Evolutionary conservation across 2,888 invertebrate genomes (phyloP), one percentile per base, ranked within the genome.

Genomic region (Drosophila rubida): DNA sequence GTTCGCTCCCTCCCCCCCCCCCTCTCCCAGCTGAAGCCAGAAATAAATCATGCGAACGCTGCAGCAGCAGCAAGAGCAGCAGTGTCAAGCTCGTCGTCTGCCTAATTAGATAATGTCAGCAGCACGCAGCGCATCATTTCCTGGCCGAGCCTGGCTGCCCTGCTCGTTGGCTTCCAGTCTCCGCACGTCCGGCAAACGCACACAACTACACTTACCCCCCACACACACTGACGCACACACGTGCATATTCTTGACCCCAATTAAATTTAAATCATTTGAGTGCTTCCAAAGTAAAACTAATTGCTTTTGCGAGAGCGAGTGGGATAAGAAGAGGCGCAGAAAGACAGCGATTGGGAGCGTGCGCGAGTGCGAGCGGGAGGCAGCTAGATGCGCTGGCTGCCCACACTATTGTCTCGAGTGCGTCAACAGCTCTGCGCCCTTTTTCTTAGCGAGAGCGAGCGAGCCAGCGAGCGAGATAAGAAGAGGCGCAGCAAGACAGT

Each of bases 211-310:
- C n/a, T 45, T 8, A 1, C 48, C 7, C 13, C 32, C n/a, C 22
- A 37, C 22, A 8, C 35, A 45, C 9, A 27, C 25, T 25, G 16
- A 41, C 7, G 35, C 30, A 37, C 8, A 30, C 19, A 37, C 30
- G 35, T 50, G 55, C 45, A 57, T 71, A 74, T 74, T 74, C 77
- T 71, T 80, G 89, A 78, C 74, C 81, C 78, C 87, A 89, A 84
- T 90, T 90, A 89, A 89, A 89, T 80, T 90, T 89, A 89, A 87
- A 81, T 88, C 78, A 88, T 86, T 76, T 64, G 66, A 85, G 82
- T 80, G 75, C 74, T 65, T 58, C 68, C 70, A 64, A 86, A 82
- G 88, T 80, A 72, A 82, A 88, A 82, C 87, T 86, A 88, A 88
- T 84, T 88, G 81, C 76, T 86, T 87, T 86, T 68, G 61, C 74